Conservation (phyloP, 2,797 vertebrate species). For the Xiphorhynchus erythropygius region DNA sequence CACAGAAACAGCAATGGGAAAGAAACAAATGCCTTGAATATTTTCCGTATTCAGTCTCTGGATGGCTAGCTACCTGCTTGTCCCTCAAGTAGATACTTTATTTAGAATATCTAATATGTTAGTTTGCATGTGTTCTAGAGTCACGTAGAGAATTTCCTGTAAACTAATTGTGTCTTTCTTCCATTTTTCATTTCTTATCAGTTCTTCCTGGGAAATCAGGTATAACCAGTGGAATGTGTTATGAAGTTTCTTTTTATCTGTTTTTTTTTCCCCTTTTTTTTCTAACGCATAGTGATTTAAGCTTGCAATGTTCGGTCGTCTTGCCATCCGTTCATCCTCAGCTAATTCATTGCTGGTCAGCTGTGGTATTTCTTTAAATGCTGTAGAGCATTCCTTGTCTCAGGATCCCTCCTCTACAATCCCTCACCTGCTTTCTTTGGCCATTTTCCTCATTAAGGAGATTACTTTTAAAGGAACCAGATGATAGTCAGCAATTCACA, state of each 20-base stretch:
- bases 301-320: constrained; percentile 74
- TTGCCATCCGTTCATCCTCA: constrained; percentile 65
- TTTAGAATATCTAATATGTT: constrained; percentile 50
- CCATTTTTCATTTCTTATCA: constrained; percentile 88
- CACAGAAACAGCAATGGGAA: constrained; percentile 26
- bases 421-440: constrained; percentile 32
- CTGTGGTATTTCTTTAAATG: constrained; percentile 73
- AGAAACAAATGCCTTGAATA: not conserved
- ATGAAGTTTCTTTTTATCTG: constrained; percentile 60
- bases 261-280: not conserved
- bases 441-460: constrained; percentile 66
- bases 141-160: constrained; percentile 70
- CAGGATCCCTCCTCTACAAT: constrained; percentile 27
- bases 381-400: constrained; percentile 52
- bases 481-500: constrained; percentile 50
- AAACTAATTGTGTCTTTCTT: constrained; percentile 86
- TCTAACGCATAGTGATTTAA: constrained; percentile 73
- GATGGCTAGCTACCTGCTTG: constrained; percentile 25
- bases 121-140: constrained; percentile 69
- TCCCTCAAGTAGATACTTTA: constrained; percentile 44
- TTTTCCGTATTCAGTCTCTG: not conserved
- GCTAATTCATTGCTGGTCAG: constrained; percentile 75
- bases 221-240: constrained; percentile 85
- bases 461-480: constrained; percentile 82
- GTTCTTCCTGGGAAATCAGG: constrained; percentile 99